Base-by-base conservation (phyloP, 2,113 vertebrate genomes). In the Prunella fulvescens region DNA sequence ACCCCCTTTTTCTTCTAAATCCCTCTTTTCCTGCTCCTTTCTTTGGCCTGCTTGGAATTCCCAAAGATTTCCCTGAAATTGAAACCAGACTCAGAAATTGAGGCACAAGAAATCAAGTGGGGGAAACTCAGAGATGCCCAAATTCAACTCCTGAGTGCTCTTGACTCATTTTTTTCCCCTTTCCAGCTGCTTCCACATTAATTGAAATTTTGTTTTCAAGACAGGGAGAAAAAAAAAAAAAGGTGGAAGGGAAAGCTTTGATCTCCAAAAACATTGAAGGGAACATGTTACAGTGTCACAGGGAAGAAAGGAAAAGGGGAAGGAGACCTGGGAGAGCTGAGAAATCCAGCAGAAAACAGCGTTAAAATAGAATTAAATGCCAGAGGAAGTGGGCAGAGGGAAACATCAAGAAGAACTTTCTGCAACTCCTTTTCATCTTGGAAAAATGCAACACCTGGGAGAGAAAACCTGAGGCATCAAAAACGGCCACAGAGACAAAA, bases 261-360 rank as follows among this genome's bases (percentile, higher is more conserved):
- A 96, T 96, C 93, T 87, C n/a, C 20, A 56, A 78, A 79, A 96
- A 84, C 72, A 79, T 17, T 28, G 84, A 91, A 81, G 86, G 73
- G 84, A 96, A 87, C 90, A 91, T 3, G n/a, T 87, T 90, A 67
- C 4, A 60, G 48, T 72, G 87, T 78, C 95, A 87, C 51, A 65
- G 77, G 29, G 60, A 83, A 92, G 33, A 91, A 92, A 81, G 51
- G 60, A 45, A 58, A 60, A 70, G 58, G 56, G 42, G 31, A 67
- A 87, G 67, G 50, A 82, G n/a, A 88, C 14, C 53, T 51, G 44
- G 13, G 44, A 91, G 56, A 91, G 76, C 29, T 72, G 50, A 64
- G 39, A 92, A 89, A 87, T 74, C 60, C 74, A 90, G 65, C 82
- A 37, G 47, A 94, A 87, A 42, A 54, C 51, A 81, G 60, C 60